Conservation (phyloP, 2,888 invertebrate species). For the Andrena marginata region DNA sequence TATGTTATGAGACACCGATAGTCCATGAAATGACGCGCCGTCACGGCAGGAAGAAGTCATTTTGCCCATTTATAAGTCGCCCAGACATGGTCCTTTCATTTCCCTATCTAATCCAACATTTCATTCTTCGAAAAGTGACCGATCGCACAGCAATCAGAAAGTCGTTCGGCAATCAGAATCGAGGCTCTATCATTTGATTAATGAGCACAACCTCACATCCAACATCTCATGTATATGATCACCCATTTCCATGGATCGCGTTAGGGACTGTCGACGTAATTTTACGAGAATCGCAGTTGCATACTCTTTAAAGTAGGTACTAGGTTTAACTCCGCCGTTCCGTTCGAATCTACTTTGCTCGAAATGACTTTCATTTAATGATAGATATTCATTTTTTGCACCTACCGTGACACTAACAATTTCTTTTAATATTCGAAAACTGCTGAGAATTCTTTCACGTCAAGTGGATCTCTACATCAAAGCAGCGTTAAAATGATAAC, state of each 20-base stretch:
- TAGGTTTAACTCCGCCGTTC: too few relatives aligned
- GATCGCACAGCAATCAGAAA: slow-evolving; percentile 32
- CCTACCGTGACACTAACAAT: too few relatives aligned
- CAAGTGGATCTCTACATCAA: too few relatives aligned
- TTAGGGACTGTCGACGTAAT: background rate
- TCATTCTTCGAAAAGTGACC: slow-evolving; percentile 11
- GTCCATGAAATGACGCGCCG: slow-evolving; percentile 28
- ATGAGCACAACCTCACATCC: slow-evolving; percentile 30
- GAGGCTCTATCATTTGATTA: slow-evolving; percentile 41
- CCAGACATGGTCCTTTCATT: background rate
- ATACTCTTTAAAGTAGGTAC: background rate
- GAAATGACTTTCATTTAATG: too few relatives aligned
- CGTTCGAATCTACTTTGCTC: too few relatives aligned
- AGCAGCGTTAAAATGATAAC: too few relatives aligned
- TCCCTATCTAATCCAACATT: slow-evolving; percentile 5
- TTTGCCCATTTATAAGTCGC: slow-evolving; percentile 19
- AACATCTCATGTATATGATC: background rate
- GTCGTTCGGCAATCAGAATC: slow-evolving; percentile 6
- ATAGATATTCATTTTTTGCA: too few relatives aligned
- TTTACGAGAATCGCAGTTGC: background rate
- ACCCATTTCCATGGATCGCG: slow-evolving; percentile 4
- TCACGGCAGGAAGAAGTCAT: slow-evolving; percentile 54
- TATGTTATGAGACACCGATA: slow-evolving; percentile 40
- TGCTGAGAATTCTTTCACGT: too few relatives aligned
- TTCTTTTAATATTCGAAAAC: too few relatives aligned